Evolutionary conservation across 2,888 invertebrate species (phyloP).

Genomic region (Hydroisotoma schaefferi): DNA sequence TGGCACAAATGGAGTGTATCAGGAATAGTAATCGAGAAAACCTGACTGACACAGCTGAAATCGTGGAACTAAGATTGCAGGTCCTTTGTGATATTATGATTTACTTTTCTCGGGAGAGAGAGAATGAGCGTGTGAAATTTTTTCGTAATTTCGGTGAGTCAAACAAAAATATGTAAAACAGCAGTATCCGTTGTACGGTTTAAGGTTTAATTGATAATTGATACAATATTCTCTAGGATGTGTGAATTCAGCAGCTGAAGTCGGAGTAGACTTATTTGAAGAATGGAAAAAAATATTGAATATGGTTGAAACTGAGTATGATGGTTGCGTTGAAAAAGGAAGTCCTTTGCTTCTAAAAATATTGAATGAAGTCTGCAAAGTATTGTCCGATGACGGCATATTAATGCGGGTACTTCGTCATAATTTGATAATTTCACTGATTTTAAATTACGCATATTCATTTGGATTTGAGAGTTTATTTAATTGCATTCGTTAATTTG

Average conservation of each 20-base stretch:
- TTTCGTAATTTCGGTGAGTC: not conserved
- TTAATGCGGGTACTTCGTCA: no score
- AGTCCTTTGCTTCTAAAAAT: not conserved
- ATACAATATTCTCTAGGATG: not conserved
- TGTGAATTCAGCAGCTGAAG: not conserved
- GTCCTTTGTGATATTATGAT: conserved; percentile 15
- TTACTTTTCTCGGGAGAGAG: not conserved
- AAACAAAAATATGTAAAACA: no score
- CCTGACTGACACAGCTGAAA: not conserved
- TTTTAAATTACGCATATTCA: no score
- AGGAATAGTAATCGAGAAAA: conserved; percentile 5
- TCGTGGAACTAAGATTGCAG: conserved; percentile 21
- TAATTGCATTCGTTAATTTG: not conserved
- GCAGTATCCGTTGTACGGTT: no score
- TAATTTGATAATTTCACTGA: no score
- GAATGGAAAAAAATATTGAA: not conserved
- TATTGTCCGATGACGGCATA: not conserved
- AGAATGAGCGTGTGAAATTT: not conserved
- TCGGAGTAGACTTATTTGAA: not conserved
- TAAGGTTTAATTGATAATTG: no score
- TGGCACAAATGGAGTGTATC: not conserved
- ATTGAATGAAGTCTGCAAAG: not conserved
- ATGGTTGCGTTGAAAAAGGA: not conserved
- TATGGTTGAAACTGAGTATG: not conserved
- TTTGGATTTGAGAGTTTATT: no score